Percentiles rank a stretch among this genome's conserved stretches.
phyloP scores from a whole-genome alignment of 2,888 invertebrate species.

The Perizoma flavofasciatum region DNA sequence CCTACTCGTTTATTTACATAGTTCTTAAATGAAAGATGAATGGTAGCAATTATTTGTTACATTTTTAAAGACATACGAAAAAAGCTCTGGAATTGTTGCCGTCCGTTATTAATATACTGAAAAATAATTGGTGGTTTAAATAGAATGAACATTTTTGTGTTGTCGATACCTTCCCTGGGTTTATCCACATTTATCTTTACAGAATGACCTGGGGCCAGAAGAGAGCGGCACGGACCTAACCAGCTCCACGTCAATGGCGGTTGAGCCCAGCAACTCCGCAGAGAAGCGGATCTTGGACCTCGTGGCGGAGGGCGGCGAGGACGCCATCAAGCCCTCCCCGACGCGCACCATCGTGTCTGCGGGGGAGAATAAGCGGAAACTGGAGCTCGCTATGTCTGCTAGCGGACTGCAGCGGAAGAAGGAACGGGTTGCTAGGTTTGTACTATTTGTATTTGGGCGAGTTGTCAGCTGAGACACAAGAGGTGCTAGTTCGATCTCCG shows the following conservation, averaged over 20 bases:
- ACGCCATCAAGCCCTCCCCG: slow-evolving; percentile 86
- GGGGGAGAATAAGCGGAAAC: slow-evolving; percentile 88
- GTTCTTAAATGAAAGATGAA: too few species aligned
- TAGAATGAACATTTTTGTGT: too few species aligned
- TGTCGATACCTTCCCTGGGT: too few species aligned
- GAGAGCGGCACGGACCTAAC: slow-evolving; percentile 82
- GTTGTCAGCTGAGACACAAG: too few species aligned
- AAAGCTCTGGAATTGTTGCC: too few species aligned
- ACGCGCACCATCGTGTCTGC: slow-evolving; percentile 83
- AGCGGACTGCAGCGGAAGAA: slow-evolving; percentile 86
- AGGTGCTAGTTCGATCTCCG: too few species aligned
- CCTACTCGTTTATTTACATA: too few species aligned
- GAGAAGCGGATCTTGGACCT: slow-evolving; percentile 89
- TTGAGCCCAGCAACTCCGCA: slow-evolving; percentile 89
- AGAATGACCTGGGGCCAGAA: slow-evolving; percentile 65
- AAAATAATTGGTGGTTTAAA: too few species aligned
- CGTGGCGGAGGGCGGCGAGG: slow-evolving; percentile 84
- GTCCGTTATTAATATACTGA: too few species aligned
- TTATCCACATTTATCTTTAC: slow-evolving; percentile 13
- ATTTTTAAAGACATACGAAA: too few species aligned
- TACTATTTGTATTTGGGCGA: background rate
- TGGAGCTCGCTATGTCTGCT: slow-evolving; percentile 90
- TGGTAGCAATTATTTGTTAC: too few species aligned
- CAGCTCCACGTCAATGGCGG: slow-evolving; percentile 88
- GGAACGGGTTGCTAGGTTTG: slow-evolving; percentile 79